phyloP scores from a whole-genome alignment of 1,140 invertebrate species.

The Dendroctonus valens region DNA sequence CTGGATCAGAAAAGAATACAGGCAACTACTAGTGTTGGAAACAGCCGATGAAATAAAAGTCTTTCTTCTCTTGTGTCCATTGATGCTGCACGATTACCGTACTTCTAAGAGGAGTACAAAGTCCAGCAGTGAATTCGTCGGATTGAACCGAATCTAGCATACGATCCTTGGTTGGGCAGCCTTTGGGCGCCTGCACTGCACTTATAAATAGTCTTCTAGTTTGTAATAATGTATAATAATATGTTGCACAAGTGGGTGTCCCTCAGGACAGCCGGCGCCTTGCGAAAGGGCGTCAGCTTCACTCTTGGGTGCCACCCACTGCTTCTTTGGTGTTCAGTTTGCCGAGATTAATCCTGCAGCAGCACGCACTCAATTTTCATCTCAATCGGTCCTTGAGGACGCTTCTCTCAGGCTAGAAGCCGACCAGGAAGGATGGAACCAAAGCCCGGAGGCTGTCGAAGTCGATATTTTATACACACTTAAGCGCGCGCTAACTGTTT shows the following conservation, averaged over 20 bases:
- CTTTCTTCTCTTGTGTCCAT: too few relatives aligned
- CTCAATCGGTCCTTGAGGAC: too few relatives aligned
- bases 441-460: too few relatives aligned
- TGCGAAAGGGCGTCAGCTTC: slow-evolving; percentile 28
- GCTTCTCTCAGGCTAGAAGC: too few relatives aligned
- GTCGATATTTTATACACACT: too few relatives aligned
- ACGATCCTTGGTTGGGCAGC: neutral
- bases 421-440: too few relatives aligned
- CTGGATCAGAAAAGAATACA: too few relatives aligned
- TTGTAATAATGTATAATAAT: neutral
- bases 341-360: slow-evolving; percentile 23
- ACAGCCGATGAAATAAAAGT: too few relatives aligned
- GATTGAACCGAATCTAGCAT: neutral
- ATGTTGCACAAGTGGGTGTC: slow-evolving; percentile 24
- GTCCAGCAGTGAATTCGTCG: neutral
- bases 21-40: too few relatives aligned
- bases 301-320: slow-evolving; percentile 28
- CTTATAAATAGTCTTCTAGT: neutral
- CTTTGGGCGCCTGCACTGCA: neutral
- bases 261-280: slow-evolving; percentile 27
- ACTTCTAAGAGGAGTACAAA: too few relatives aligned
- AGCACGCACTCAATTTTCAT: slow-evolving; percentile 9
- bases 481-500: slow-evolving; percentile 11
- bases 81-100: too few relatives aligned
- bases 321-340: slow-evolving; percentile 19